Base-by-base conservation (phyloP, 2,888 invertebrate species). In the Drosophila borborema region DNA sequence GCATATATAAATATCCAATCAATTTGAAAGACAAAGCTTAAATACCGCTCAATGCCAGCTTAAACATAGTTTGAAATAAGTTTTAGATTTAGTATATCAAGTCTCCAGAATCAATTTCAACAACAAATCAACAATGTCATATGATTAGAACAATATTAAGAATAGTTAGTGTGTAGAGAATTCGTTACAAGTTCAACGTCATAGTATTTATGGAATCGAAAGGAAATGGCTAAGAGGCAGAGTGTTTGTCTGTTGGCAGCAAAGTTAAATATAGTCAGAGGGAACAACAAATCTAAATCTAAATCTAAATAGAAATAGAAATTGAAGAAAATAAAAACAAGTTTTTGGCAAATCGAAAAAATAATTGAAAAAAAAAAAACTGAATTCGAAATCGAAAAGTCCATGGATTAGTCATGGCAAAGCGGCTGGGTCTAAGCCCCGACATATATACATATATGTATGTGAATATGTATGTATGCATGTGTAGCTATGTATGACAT, bases 351-450 rank as follows among this genome's bases (percentile, higher is more conserved):
- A 70, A 66, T 61, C 64, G 18, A 51, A 34, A 23, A 10, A 2
- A 48, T 48, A n/a, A 28, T 48, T 46, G 46, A 23, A 34, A 28
- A 20, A 20, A 1, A 51, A 34, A 31, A 59, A 65, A 20, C 36
- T 23, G 46, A 72, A 60, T 48, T 60, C 48, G 63, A 56, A 70
- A 63, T 65, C 49, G 60, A 62, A 48, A 65, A 67, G 65, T 51
- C 38, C 64, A 55, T 12, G 61, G 60, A 72, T 80, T 80, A 80
- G 76, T 75, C 76, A 75, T 54, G 46, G 20, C 54, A 45, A 41
- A 79, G 67, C 51, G 55, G 41, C 41, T 59, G 16, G 70, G 18
- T 9, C 49, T 56, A 65, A 78, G 80, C 77, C 76, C 20, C 48
- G 18, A 9, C 34, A 63, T 20, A 31, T 31, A 48, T 31, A 46